phyloP scores from a whole-genome alignment of 2,888 invertebrate genomes.

The Nezara viridula region DNA sequence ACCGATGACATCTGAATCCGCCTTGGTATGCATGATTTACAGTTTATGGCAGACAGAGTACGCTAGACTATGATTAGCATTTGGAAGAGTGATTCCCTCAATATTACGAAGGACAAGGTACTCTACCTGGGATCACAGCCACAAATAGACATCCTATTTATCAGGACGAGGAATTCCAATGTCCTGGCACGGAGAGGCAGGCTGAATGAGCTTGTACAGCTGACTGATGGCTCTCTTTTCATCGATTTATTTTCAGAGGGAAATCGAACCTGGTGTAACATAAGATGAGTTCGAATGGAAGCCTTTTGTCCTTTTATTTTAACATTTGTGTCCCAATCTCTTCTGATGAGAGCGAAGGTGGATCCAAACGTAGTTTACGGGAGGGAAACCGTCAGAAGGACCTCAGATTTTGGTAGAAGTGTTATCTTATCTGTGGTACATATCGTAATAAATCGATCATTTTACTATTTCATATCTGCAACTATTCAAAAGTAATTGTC shows the following conservation, averaged over 20 bases:
- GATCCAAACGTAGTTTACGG: too few relatives aligned
- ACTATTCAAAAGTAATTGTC: too few relatives aligned
- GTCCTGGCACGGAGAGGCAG: not conserved
- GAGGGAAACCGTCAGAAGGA: too few relatives aligned
- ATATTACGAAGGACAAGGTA: not conserved
- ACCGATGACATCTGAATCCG: not conserved
- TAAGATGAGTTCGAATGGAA: not conserved
- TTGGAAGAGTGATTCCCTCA: not conserved
- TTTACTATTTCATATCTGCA: too few relatives aligned
- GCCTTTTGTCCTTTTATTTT: too few relatives aligned
- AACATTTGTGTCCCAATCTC: too few relatives aligned
- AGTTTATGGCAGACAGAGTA: not conserved
- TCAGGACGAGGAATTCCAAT: not conserved
- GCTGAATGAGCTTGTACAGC: not conserved
- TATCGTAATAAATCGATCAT: too few relatives aligned
- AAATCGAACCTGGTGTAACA: not conserved
- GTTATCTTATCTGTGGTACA: too few relatives aligned
- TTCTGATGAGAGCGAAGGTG: too few relatives aligned
- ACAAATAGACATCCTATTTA: conserved; percentile 14
- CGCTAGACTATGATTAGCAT: not conserved
- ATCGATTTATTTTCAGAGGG: conserved; percentile 15
- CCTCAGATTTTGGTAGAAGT: too few relatives aligned
- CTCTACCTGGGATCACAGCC: not conserved
- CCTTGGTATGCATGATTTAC: not conserved
- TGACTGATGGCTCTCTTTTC: not conserved